phyloP scores from a whole-genome alignment of 2,888 invertebrate species.

The Melolontha melolontha region DNA sequence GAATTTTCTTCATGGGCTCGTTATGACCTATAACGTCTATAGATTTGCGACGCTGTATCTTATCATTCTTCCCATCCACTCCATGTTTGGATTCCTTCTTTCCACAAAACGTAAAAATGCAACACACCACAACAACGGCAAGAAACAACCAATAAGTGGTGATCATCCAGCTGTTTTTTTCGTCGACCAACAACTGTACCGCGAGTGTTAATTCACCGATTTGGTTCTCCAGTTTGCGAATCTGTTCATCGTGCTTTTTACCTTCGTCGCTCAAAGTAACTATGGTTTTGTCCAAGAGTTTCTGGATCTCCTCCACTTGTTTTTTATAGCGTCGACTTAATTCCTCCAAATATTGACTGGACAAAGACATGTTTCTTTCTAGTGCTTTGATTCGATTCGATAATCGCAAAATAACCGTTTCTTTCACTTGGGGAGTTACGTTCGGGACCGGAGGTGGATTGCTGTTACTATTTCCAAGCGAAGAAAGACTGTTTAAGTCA shows the following conservation, averaged over 20 bases:
- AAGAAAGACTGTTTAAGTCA: slow-evolving; percentile 69
- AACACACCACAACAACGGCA: slow-evolving; percentile 67
- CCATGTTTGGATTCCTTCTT: slow-evolving; percentile 70
- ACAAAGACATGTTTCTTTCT: slow-evolving; percentile 96
- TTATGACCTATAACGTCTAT: slow-evolving; percentile 74
- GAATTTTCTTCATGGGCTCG: slow-evolving; percentile 69
- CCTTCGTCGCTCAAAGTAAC: slow-evolving; percentile 79
- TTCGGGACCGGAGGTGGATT: slow-evolving; percentile 51
- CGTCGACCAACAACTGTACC: slow-evolving; percentile 72
- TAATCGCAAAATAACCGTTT: slow-evolving; percentile 95
- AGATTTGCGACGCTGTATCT: slow-evolving; percentile 70
- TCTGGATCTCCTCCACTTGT: slow-evolving; percentile 96
- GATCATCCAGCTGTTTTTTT: slow-evolving; percentile 75
- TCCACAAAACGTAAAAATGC: slow-evolving; percentile 68
- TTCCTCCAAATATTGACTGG: slow-evolving; percentile 96
- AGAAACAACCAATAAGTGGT: slow-evolving; percentile 70
- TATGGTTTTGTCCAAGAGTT: slow-evolving; percentile 83
- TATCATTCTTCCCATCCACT: slow-evolving; percentile 52
- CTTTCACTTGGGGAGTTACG: slow-evolving; percentile 71
- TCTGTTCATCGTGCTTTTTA: slow-evolving; percentile 80
- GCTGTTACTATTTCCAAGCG: slow-evolving; percentile 61
- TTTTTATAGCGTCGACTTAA: slow-evolving; percentile 94
- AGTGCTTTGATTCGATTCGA: slow-evolving; percentile 94
- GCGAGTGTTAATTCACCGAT: slow-evolving; percentile 73
- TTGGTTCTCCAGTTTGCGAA: slow-evolving; percentile 71